phyloP scores from a whole-genome alignment of 1,140 invertebrate species.

The Grapholita molesta region DNA sequence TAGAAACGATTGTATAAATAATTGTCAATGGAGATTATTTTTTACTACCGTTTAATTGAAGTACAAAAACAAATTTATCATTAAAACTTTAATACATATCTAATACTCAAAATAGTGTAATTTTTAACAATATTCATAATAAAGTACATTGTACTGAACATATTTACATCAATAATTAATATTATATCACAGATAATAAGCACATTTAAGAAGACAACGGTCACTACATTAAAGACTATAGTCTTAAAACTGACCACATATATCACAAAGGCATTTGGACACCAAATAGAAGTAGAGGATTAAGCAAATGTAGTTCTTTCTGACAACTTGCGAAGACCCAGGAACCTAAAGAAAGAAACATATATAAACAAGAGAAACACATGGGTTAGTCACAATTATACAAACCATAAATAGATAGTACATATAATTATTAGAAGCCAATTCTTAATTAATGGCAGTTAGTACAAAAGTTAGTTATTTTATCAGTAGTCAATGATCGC shows the following conservation, averaged over 20 bases:
- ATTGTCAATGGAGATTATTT: no score
- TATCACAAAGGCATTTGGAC: conserved; percentile 28
- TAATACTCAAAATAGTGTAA: neutral
- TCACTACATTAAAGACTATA: conserved; percentile 13
- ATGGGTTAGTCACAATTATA: conserved; percentile 8
- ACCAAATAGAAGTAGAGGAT: conserved; percentile 23
- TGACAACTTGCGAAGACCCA: conserved; percentile 4
- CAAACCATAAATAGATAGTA: neutral
- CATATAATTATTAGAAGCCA: neutral
- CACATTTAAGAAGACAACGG: conserved; percentile 10
- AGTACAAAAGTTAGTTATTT: no score
- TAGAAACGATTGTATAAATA: no score
- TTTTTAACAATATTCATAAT: neutral
- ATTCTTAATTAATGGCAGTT: no score
- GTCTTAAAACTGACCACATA: conserved; percentile 22
- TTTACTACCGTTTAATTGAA: no score
- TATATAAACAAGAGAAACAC: conserved; percentile 2
- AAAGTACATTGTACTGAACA: conserved; percentile 1
- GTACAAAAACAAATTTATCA: no score
- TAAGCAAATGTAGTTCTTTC: conserved; percentile 21
- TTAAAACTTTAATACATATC: neutral
- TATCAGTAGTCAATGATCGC: no score
- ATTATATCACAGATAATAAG: conserved; percentile 40
- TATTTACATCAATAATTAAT: conserved; percentile 19
- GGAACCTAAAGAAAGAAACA: conserved; percentile 13